phyloP scores from a whole-genome alignment of 2,888 invertebrate genomes.

The Sicus ferrugineus region DNA sequence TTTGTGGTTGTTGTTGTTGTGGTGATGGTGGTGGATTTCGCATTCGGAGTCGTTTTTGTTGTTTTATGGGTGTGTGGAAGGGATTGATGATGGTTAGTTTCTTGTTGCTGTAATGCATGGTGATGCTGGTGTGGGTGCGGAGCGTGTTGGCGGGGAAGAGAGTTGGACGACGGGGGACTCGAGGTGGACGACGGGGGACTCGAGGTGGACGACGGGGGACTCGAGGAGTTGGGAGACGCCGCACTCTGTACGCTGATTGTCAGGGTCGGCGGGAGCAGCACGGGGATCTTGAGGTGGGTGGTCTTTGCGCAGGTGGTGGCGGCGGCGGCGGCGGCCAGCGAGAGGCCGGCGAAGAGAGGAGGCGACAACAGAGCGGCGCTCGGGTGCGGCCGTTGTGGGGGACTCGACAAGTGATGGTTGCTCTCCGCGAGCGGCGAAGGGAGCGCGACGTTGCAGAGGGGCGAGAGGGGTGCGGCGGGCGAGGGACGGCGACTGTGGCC shows the following conservation, averaged over 20 bases:
- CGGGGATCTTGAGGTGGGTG: conserved; percentile 33
- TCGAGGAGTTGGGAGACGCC: conserved; percentile 27
- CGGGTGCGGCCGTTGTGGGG: conserved; percentile 4
- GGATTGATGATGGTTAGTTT: conserved; percentile 60
- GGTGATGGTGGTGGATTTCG: conserved; percentile 65
- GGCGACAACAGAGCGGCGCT: conserved; percentile 2
- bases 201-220: conserved; percentile 12
- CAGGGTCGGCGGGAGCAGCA: conserved; percentile 32
- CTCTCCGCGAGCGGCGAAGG: conserved; percentile 27
- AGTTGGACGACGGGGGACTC: conserved; percentile 34
- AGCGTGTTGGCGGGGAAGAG: conserved; percentile 41
- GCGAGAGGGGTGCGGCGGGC: conserved; percentile 36
- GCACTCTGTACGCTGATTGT: neutral
- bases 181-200: conserved; percentile 20
- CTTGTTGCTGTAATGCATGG: conserved; percentile 40
- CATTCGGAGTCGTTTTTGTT: conserved; percentile 51
- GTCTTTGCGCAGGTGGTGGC: conserved; percentile 25
- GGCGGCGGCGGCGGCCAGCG: conserved; percentile 5
- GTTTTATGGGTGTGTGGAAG: conserved; percentile 55
- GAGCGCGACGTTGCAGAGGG: conserved; percentile 34
- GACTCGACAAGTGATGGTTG: conserved; percentile 1
- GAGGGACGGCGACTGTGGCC: conserved; percentile 35
- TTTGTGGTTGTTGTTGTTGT: conserved; percentile 63
- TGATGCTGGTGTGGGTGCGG: conserved; percentile 36
- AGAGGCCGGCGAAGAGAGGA: neutral